Conservation (phyloP, 2,113 vertebrate genomes). For the Hippocampus abdominalis region DNA sequence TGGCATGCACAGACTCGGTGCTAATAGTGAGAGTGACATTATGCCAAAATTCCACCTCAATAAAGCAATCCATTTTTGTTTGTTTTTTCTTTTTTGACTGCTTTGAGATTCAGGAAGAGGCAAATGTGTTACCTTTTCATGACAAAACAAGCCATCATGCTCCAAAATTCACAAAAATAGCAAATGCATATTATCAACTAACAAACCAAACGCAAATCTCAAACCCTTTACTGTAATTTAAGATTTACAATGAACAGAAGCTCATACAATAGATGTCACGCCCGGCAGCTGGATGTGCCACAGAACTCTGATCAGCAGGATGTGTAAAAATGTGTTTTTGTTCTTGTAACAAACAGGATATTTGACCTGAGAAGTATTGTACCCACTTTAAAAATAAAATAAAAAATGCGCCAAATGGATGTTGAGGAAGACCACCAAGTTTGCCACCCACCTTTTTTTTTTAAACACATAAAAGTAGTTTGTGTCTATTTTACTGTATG, state of each 20-base stretch:
- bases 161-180: constrained; percentile 33
- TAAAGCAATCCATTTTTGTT: constrained; percentile 38
- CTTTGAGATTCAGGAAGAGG: constrained; percentile 50
- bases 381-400: constrained; percentile 26
- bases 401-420: neutral
- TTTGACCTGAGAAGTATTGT: constrained; percentile 22
- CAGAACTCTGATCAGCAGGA: constrained; percentile 63
- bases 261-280: constrained; percentile 46
- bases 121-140: constrained; percentile 61
- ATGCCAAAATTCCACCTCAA: constrained; percentile 69
- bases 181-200: constrained; percentile 37
- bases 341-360: constrained; percentile 65
- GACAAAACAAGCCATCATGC: constrained; percentile 34
- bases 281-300: constrained; percentile 55
- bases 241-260: constrained; percentile 16
- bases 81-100: constrained; percentile 53
- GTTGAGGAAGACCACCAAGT: neutral
- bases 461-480: neutral
- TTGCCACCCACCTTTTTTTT: too few species aligned
- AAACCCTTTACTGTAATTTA: constrained; percentile 20
- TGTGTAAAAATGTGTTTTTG: constrained; percentile 61
- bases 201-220: constrained; percentile 33
- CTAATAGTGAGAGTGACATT: constrained; percentile 74
- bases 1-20: constrained; percentile 67
- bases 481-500: constrained; percentile 8